phyloP scores from a whole-genome alignment of 2,888 invertebrate genomes.

The Aspidapion aeneum region DNA sequence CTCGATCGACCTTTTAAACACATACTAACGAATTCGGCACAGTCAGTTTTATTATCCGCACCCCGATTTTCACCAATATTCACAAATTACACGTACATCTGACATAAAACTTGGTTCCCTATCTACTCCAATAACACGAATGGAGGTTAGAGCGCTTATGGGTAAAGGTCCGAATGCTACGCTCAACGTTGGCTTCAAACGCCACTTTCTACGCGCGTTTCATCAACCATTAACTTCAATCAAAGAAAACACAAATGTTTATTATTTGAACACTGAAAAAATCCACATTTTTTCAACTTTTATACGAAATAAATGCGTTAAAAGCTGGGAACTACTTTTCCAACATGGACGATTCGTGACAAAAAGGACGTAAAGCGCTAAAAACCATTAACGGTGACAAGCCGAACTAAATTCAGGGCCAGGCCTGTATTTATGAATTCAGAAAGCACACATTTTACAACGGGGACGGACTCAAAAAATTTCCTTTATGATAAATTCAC shows the following conservation, averaged over 20 bases:
- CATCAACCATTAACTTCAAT: neutral
- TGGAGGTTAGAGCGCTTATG: slow-evolving; percentile 78
- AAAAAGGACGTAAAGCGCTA: neutral
- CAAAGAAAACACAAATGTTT: neutral
- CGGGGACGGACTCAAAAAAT: neutral
- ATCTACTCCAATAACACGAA: slow-evolving; percentile 73
- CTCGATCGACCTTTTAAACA: slow-evolving; percentile 46
- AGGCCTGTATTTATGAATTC: neutral
- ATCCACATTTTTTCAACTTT: slow-evolving; percentile 3
- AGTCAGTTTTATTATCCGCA: slow-evolving; percentile 43
- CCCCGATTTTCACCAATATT: slow-evolving; percentile 48
- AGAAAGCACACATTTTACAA: neutral
- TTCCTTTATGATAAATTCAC: too few relatives aligned
- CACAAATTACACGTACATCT: slow-evolving; percentile 58
- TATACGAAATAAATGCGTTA: slow-evolving; percentile 18
- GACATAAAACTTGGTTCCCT: slow-evolving; percentile 71
- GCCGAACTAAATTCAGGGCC: neutral
- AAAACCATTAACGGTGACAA: neutral
- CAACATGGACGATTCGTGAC: slow-evolving; percentile 1
- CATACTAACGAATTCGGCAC: slow-evolving; percentile 47
- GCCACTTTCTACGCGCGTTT: slow-evolving; percentile 10
- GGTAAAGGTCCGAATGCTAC: slow-evolving; percentile 70
- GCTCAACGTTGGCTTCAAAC: slow-evolving; percentile 39
- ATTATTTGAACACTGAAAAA: neutral
- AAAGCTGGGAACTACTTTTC: slow-evolving; percentile 43